Evolutionary conservation across 1,140 invertebrate genomes (phyloP).

Genomic region (Pachyrhynchus sulphureomaculatus): DNA sequence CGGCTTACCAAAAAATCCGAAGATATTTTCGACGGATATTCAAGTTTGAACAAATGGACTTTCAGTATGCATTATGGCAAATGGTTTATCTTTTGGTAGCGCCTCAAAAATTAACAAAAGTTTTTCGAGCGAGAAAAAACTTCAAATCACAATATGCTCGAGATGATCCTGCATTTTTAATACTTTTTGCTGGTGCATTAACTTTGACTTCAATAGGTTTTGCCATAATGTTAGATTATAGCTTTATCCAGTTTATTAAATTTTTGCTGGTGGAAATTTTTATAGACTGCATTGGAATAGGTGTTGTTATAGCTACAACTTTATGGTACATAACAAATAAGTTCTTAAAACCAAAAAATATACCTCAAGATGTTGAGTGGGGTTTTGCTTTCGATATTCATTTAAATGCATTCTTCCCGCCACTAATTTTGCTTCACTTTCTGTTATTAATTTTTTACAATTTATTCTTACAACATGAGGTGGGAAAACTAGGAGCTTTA

Average conservation of each 20-base stretch:
- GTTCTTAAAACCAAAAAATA: slow-evolving; percentile 74
- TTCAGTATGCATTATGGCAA: slow-evolving; percentile 99
- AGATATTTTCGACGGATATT: slow-evolving; percentile 89
- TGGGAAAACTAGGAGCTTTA: slow-evolving; percentile 57
- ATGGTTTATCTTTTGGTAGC: slow-evolving; percentile 95
- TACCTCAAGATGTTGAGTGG: slow-evolving; percentile 91
- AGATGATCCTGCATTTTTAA: slow-evolving; percentile 98
- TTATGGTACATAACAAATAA: slow-evolving; percentile 85
- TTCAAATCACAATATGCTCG: slow-evolving; percentile 98
- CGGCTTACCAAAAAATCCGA: slow-evolving; percentile 35
- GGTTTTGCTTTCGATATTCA: slow-evolving; percentile 99
- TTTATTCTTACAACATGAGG: slow-evolving; percentile 72
- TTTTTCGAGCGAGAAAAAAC: slow-evolving; percentile 98
- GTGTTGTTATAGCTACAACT: slow-evolving; percentile 81
- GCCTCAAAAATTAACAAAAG: slow-evolving; percentile 97
- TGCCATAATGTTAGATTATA: slow-evolving; percentile 76
- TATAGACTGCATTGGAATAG: slow-evolving; percentile 90
- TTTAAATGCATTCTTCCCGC: slow-evolving; percentile 96
- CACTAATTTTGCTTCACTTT: slow-evolving; percentile 90
- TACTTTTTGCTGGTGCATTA: slow-evolving; percentile 85
- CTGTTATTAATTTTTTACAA: slow-evolving; percentile 89
- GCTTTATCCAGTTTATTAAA: slow-evolving; percentile 75
- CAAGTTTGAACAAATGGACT: slow-evolving; percentile 98
- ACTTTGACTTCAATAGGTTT: slow-evolving; percentile 89
- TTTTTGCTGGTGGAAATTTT: slow-evolving; percentile 92